These are phyloP conservation scores for Salvelinus namaycush DNA, from an alignment of 2,113 vertebrate species.

Conservation along the genomic window DNA sequence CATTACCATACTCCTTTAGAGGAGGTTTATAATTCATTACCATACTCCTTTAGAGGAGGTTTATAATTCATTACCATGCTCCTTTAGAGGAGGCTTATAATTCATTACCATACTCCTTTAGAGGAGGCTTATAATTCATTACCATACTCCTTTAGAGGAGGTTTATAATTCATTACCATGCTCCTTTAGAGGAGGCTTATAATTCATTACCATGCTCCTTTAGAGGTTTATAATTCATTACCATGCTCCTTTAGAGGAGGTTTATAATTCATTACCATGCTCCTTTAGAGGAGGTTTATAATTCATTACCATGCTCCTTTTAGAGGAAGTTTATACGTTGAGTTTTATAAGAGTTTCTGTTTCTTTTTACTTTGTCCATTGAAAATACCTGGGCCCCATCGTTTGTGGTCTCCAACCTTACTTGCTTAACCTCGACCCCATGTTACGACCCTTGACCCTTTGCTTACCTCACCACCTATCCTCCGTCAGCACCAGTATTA, in stretches of 20 bases:
- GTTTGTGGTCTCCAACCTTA: background rate
- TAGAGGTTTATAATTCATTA: background rate
- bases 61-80: background rate
- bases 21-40: background rate
- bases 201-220: background rate
- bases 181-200: background rate
- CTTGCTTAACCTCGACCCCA: constrained; percentile 29
- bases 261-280: background rate
- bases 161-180: background rate
- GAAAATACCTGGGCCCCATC: background rate
- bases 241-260: background rate
- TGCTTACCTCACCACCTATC: constrained; percentile 10
- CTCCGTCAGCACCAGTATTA: constrained; percentile 25
- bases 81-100: background rate
- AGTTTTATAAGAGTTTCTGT: too few species aligned
- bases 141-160: background rate
- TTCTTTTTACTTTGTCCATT: too few species aligned
- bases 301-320: constrained; percentile 1
- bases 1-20: background rate
- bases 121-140: background rate
- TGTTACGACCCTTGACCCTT: constrained; percentile 40
- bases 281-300: background rate
- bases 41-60: background rate
- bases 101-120: background rate
- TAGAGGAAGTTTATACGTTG: background rate